Percentiles rank a stretch among this genome's conserved stretches.
Evolutionary conservation across 1,140 invertebrate species (phyloP).

Genomic region (Achroia grisella): DNA sequence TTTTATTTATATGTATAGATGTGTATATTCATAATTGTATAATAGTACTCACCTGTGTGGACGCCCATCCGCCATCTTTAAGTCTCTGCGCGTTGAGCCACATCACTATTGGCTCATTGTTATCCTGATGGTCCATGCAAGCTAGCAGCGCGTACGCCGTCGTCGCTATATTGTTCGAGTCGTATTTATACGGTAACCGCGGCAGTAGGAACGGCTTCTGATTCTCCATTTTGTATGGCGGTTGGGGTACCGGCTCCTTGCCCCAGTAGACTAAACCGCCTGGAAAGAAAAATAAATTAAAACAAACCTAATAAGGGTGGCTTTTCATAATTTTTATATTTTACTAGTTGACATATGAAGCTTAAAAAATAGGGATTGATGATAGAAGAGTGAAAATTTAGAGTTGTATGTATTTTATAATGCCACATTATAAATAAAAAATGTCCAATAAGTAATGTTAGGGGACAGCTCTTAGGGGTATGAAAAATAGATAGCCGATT

Average conservation of each 20-base stretch:
- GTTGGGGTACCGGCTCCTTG: slow-evolving; percentile 82
- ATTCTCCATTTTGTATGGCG: slow-evolving; percentile 90
- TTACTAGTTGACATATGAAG: too few species aligned
- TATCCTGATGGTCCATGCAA: slow-evolving; percentile 88
- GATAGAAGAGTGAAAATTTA: too few species aligned
- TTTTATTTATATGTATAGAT: too few species aligned
- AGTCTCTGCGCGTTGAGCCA: slow-evolving; percentile 95
- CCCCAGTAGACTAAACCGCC: slow-evolving; percentile 92
- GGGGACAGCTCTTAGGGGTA: too few species aligned
- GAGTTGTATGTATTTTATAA: too few species aligned
- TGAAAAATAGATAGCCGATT: too few species aligned
- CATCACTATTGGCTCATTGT: slow-evolving; percentile 89
- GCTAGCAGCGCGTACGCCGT: slow-evolving; percentile 94
- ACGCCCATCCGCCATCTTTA: slow-evolving; percentile 95
- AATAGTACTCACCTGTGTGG: slow-evolving; percentile 85
- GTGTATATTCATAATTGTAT: too few species aligned
- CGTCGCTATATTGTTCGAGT: slow-evolving; percentile 93
- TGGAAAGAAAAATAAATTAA: slow-evolving; percentile 21
- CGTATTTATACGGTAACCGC: slow-evolving; percentile 89
- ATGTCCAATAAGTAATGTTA: too few species aligned
- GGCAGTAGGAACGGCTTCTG: slow-evolving; percentile 93
- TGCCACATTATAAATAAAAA: too few species aligned
- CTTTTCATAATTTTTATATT: too few species aligned
- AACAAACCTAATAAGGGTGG: too few species aligned
- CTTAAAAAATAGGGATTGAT: too few species aligned